Base-by-base conservation (phyloP, 92 coral and sea anemone genomes). In the Diadumene lineata region DNA sequence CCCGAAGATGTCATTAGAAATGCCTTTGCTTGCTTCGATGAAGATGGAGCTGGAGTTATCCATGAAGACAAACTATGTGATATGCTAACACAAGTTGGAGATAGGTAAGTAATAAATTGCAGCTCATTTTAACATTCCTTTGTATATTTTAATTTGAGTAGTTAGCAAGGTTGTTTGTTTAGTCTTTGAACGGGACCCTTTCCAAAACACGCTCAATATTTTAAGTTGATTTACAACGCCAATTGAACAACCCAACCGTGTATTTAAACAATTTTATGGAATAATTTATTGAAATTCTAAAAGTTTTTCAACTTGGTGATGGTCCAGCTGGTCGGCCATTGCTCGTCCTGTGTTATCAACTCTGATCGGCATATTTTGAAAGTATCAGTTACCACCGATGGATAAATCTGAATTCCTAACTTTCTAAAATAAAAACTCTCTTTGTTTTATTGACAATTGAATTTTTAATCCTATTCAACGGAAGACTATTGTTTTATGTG, bases 1-100 rank as follows among this genome's bases (percentile, higher is more conserved):
- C 97, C 99, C 24, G 99, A 96, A 74, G 99, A 96, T 38, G 97
- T 92, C 18, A 96, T 96, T 16, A 65, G 87, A 38, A 93, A 93
- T 27, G 99, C 99, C 13, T 96, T 96, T 58, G 89, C 86, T 22
- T 93, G 97, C 55, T 96, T 96, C 29, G 99, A 96, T 43, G 84
- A 85, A 21, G 97, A 92, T n/a, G 93, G 78, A 22, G 34, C 58
- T 1, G 99, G 99, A 1, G 80, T 72, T 73, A 50, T 96, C 31
- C 93, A 96, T 70, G 99, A 96, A 69, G 99, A 96, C 77, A 87
- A 67, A 28, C 67, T 91, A 64, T 87, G 87, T 56, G 78, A 79
- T 31, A 79, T 91, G 81, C 82, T 91, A 25, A 86, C 85, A 69
- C 70, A 89, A 11, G 60, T 85, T 60, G 97, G 97, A 43, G 97